Evolutionary conservation across 1,140 invertebrate species (phyloP), one percentile per base, ranked within the genome.

Genomic region (Piezodorus guildinii): DNA sequence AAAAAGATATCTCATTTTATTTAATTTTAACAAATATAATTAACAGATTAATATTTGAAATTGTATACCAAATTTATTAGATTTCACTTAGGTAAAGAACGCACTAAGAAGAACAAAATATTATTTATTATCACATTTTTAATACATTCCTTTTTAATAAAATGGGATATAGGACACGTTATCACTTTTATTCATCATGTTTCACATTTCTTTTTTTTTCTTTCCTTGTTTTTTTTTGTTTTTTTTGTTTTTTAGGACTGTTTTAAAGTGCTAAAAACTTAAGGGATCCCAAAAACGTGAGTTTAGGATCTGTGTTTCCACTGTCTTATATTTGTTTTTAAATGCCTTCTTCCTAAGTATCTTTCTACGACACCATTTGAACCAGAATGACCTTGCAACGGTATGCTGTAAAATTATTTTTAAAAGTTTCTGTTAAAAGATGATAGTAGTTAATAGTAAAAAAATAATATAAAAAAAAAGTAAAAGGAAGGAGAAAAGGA

Each of bases 251-350:
- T 17, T 17, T 21, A 49, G 8, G 12, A 49, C 21, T 49, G 46
- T 56, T 16, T 16, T 15, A 23, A 56, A 23, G 15, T 23, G 23
- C 23, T 25, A 56, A 56, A 56, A 56, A 60, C 63, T 64, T 30
- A 64, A 30, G 60, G 63, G 63, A 46, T 64, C 63, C 43, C 63
- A 64, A 17, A 64, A 46, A 16, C 56, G 56, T 19, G 63, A 65
- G 34, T 27, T 62, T 16, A 65, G 49, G 15, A 65, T 62, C 44
- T 60, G 60, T 2, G 17, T 68, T 63, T 72, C 68, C 16, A 74
- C 62, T 30, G 63, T 45, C 66, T 75, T 75, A 66, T 75, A 75
- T 54, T 68, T 71, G 66, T 74, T 75, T 69, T 73, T 75, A 30
- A 73, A 73, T 25, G 63, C 49, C 45, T 65, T 69, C 60, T 75